Base-by-base conservation (phyloP, 2,888 invertebrate genomes). In the Leptopterna dolabrata region DNA sequence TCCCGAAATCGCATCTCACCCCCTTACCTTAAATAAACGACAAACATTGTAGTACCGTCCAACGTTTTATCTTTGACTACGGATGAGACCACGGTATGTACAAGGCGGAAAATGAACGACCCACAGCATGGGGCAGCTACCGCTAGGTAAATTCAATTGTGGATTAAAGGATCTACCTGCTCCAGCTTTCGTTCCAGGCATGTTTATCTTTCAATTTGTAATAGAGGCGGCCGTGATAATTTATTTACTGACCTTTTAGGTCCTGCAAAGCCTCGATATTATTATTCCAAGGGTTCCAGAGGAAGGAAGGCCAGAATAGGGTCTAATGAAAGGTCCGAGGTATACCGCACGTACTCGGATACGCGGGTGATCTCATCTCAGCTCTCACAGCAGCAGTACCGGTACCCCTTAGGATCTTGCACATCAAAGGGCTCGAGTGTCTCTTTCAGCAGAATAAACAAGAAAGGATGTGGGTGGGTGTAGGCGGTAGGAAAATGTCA, bases 201-300 rank as follows among this genome's bases (percentile, higher is more conserved):
- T 24, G 63, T 63, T 24, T 24, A 24, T 6, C 24, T 24, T 27
- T 63, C 63, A 63, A 63, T 63, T 63, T 27, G 63, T 24, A 9
- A 63, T 24, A 63, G 11, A 27, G 63, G 63, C 7, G 63, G 24
- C 24, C 4, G 24, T 24, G 63, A 63, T 63, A 63, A 63, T 63
- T 63, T 63, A 63, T 63, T 63, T 63, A 63, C 63, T 63, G 63
- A 63, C 63, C 63, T 63, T 63, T 63, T 24, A 63, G 63, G 63
- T n/a, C 63, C 24, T 19, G 6, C 24, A 11, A 63, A 24, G 63
- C 63, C 63, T 24, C 63, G 63, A 63, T 63, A 27, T 63, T 63
- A 63, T 63, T 63, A 63, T 63, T 63, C 24, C 63, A 6, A 63
- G 63, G 24, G 24, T 9, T 24, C 27, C 6, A 11, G 13, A 63